Percentiles rank a stretch among this genome's conserved stretches.
Evolutionary conservation across 2,888 invertebrate genomes (phyloP).

Genomic region (Synergus japonicus): DNA sequence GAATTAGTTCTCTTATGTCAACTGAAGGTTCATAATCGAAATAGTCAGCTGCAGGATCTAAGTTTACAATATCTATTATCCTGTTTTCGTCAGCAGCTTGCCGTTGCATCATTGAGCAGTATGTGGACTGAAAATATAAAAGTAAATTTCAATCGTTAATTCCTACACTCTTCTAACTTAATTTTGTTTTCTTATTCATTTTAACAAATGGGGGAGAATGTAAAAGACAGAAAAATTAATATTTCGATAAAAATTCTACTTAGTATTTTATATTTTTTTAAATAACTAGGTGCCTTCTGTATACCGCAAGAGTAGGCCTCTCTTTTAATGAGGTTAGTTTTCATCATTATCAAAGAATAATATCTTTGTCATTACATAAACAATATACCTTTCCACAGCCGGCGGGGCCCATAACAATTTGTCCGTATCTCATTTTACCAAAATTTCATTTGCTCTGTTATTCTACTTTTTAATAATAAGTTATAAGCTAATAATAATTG

Average conservation of each 20-base stretch:
- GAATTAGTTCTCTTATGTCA: conserved; percentile 93
- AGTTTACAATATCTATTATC: conserved; percentile 91
- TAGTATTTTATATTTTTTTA: too few relatives aligned
- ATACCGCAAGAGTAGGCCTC: too few relatives aligned
- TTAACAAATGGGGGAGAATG: too few relatives aligned
- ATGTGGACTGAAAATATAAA: conserved; percentile 87
- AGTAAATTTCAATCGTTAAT: background rate
- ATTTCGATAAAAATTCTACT: too few relatives aligned
- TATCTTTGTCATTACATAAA: background rate
- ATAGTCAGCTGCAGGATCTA: conserved; percentile 98
- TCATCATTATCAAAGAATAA: too few relatives aligned
- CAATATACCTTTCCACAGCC: conserved; percentile 94
- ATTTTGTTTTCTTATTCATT: too few relatives aligned
- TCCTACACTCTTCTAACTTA: too few relatives aligned
- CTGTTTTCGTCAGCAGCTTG: conserved; percentile 89
- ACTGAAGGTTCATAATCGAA: conserved; percentile 94
- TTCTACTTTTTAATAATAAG: too few relatives aligned
- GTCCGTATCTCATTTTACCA: conserved; percentile 90
- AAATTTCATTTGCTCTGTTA: background rate
- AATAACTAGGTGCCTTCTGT: too few relatives aligned
- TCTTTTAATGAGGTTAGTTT: too few relatives aligned
- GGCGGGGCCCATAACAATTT: conserved; percentile 97
- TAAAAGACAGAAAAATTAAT: too few relatives aligned
- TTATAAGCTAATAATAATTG: too few relatives aligned
- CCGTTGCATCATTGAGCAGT: conserved; percentile 92